phyloP scores from a whole-genome alignment of 2,888 invertebrate species.

The Opisthograptis luteolata region DNA sequence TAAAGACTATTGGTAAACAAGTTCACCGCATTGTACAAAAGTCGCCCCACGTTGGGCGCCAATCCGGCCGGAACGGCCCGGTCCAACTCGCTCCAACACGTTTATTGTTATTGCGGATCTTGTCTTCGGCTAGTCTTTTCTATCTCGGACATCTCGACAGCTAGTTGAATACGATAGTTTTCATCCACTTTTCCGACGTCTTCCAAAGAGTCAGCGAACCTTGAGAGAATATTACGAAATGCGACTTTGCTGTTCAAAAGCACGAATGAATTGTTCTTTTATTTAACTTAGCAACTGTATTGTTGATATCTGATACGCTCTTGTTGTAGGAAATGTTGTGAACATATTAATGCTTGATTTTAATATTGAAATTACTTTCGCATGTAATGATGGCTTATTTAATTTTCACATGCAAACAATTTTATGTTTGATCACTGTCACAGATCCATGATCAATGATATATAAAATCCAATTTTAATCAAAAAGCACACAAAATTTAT shows the following conservation, averaged over 20 bases:
- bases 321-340: neutral
- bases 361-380: too few relatives aligned
- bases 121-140: slow-evolving; percentile 45
- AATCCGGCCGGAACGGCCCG: slow-evolving; percentile 46
- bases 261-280: slow-evolving; percentile 23
- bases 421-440: too few relatives aligned
- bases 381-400: too few relatives aligned
- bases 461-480: too few relatives aligned
- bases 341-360: too few relatives aligned
- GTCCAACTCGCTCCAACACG: slow-evolving; percentile 48
- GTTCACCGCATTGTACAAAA: slow-evolving; percentile 31
- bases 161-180: slow-evolving; percentile 56
- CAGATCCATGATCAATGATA: too few relatives aligned
- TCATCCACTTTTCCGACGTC: slow-evolving; percentile 50
- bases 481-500: too few relatives aligned
- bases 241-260: slow-evolving; percentile 33
- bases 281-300: slow-evolving; percentile 10
- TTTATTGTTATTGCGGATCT: slow-evolving; percentile 57
- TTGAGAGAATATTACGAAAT: slow-evolving; percentile 41
- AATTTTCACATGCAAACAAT: too few relatives aligned
- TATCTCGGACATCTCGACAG: slow-evolving; percentile 42
- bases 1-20: slow-evolving; percentile 19
- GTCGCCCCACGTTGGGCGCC: slow-evolving; percentile 56
- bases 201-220: slow-evolving; percentile 50
- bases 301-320: slow-evolving; percentile 7